Evolutionary conservation across 2,113 vertebrate species (phyloP), one percentile per base, ranked within the genome.

Genomic region (Lasiurus cinereus): DNA sequence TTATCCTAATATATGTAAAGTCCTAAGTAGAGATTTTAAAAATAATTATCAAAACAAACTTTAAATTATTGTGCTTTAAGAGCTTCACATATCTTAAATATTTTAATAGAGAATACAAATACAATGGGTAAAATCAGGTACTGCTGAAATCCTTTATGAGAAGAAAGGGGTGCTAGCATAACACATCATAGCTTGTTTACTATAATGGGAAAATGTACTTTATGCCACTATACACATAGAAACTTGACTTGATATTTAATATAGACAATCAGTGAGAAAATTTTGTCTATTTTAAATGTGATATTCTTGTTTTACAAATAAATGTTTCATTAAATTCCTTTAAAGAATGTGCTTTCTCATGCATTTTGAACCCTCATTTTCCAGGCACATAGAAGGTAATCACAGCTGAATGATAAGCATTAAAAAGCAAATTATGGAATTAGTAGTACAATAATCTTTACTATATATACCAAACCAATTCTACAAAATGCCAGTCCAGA

Each of bases 361-460:
- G 6, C 18, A 91, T 48, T 79, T 70, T 73, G 74, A 85, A 78
- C 11, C 16, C 6, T 77, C 70, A 73, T 84, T 80, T 83, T 21
- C 48, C 74, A 83, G 29, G 7, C 9, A 43, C 22, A 88, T 33
- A 76, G 84, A 85, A 92, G 82, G 46, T 54, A 80, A 91, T 50
- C 21, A 70, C 12, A 70, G 7, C 31, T 94, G 70, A 94, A 91
- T 52, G 8, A 79, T 69, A 43, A 66, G 12, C 6, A 74, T 59
- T 83, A 87, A 12, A 95, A 76, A 89, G 8, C 48, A 87, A 73
- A 6, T 74, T 82, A 83, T 77, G 8, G 22, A 9, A 62, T 8
- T 88, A 77, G 78, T 86, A 85, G 39, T 88, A 85, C 74, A 88
- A 88, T 69, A 5, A 10, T 78, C n/a, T 94, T 77, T 59, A 80